Conservation (phyloP, 2,888 invertebrate genomes). For the Bhutanitis thaidina region DNA sequence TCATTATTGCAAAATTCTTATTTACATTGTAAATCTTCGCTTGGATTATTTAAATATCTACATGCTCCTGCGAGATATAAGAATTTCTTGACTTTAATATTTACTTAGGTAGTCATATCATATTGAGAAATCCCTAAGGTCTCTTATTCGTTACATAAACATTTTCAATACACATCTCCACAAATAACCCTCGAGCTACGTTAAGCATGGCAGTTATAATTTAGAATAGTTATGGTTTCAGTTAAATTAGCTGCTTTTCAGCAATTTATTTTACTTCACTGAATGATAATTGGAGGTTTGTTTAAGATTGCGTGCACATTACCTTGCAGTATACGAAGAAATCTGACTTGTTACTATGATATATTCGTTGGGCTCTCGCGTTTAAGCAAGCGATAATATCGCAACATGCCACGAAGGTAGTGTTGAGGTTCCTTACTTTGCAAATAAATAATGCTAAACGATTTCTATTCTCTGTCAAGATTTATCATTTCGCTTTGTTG, state of each 20-base stretch:
- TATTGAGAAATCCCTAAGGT: conserved; percentile 4
- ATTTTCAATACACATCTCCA: conserved; percentile 8
- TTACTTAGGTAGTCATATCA: conserved; percentile 6
- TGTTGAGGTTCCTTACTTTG: conserved; percentile 14
- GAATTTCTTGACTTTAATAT: conserved; percentile 4
- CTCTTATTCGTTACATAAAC: conserved; percentile 6
- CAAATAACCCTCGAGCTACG: neutral
- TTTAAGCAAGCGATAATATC: conserved; percentile 19
- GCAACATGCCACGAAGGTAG: conserved; percentile 19
- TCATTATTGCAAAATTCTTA: conserved; percentile 18
- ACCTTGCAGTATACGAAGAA: conserved; percentile 3
- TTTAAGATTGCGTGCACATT: conserved; percentile 17
- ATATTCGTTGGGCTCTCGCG: conserved; percentile 15
- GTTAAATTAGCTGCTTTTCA: neutral
- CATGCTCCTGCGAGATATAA: conserved; percentile 9
- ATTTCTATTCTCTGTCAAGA: conserved; percentile 16
- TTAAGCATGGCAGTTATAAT: too few relatives aligned
- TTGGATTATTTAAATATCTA: conserved; percentile 15
- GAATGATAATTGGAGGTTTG: conserved; percentile 14
- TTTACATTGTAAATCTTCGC: conserved; percentile 19
- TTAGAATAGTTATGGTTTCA: too few relatives aligned
- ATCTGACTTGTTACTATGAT: conserved; percentile 19
- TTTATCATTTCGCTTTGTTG: conserved; percentile 20
- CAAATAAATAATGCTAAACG: conserved; percentile 21
- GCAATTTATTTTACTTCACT: conserved; percentile 9